Percentiles rank a stretch among this genome's conserved stretches.
These are phyloP conservation scores for Pollenia labialis DNA, from an alignment of 2,888 invertebrate genomes.

Conservation along the genomic window DNA sequence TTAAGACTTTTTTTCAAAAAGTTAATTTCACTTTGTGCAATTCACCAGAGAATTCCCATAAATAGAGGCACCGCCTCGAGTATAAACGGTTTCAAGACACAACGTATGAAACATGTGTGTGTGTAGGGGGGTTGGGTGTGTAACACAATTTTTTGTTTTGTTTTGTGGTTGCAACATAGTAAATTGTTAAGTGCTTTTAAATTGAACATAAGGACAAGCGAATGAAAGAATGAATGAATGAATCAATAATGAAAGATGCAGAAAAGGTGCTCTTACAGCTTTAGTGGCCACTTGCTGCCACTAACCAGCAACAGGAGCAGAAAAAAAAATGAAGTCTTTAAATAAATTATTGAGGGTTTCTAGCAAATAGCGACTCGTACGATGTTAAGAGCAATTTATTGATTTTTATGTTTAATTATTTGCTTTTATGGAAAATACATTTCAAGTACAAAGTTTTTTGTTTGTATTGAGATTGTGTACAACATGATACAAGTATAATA, in stretches of 20 bases:
- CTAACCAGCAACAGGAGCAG: background rate
- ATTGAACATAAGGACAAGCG: constrained; percentile 32
- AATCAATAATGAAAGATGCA: background rate
- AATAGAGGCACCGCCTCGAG: background rate
- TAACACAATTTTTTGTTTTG: background rate
- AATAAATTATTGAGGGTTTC: constrained; percentile 15
- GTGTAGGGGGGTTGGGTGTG: background rate
- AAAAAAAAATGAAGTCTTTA: background rate
- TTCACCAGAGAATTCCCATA: background rate
- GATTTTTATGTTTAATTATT: constrained; percentile 26
- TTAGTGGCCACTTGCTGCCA: background rate
- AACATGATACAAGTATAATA: no score
- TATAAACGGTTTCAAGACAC: background rate
- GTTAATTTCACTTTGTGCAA: no score
- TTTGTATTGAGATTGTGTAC: no score
- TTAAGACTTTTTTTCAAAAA: no score
- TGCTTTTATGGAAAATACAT: background rate
- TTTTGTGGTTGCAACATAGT: constrained; percentile 30
- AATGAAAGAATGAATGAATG: background rate
- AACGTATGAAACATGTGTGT: background rate
- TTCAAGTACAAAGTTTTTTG: background rate
- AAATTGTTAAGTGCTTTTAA: constrained; percentile 67
- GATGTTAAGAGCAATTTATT: constrained; percentile 7
- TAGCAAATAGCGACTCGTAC: background rate
- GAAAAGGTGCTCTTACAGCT: no score